Evolutionary conservation across 2,888 invertebrate genomes (phyloP).

Genomic region (Tubulanus polymorphus): DNA sequence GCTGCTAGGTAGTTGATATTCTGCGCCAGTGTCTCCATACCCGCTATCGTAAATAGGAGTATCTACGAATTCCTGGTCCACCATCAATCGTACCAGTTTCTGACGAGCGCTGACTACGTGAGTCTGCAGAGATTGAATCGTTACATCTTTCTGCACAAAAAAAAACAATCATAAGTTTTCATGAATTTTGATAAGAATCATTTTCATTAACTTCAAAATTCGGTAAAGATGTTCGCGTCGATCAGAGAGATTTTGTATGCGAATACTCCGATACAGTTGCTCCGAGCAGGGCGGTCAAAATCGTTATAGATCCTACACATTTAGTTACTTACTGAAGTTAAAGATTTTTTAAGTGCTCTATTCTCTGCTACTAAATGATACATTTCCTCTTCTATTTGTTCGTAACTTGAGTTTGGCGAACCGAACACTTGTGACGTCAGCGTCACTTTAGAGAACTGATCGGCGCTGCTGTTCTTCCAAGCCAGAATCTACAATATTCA

Average conservation of each 20-base stretch:
- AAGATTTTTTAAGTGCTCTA: conserved; percentile 27
- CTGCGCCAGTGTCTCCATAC: conserved; percentile 29
- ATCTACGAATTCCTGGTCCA: conserved; percentile 20
- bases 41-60: no score
- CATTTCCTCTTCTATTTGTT: conserved; percentile 30
- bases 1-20: conserved; percentile 23
- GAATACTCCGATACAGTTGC: no score
- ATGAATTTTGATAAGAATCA: no score
- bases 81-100: conserved; percentile 24
- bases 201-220: no score
- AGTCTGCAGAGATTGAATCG: conserved; percentile 28
- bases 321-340: conserved; percentile 32
- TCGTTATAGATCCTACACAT: no score
- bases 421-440: conserved; percentile 14
- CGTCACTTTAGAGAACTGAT: conserved; percentile 15
- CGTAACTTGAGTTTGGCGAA: conserved; percentile 14
- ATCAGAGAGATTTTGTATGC: no score
- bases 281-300: no score
- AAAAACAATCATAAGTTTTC: no score
- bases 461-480: conserved; percentile 30
- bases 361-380: conserved; percentile 34
- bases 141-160: conserved; percentile 32
- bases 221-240: no score
- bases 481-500: conserved; percentile 24
- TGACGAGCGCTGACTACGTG: conserved; percentile 29